These are phyloP conservation scores for Plumapathes pennacea DNA, from an alignment of 92 coral and sea anemone genomes.

Conservation along the genomic window DNA sequence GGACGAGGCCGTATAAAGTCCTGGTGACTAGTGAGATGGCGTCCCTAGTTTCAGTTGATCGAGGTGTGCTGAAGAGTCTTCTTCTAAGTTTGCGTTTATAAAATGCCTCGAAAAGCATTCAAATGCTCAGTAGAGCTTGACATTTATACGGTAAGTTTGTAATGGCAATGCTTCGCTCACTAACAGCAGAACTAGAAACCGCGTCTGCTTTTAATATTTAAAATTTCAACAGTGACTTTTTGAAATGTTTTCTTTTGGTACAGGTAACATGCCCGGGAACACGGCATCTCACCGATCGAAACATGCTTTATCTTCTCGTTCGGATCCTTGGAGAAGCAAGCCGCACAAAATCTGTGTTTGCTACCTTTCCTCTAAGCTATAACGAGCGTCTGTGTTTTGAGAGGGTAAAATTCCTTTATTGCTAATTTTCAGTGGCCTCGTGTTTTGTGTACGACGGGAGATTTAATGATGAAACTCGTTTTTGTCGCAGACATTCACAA, in stretches of 20 bases:
- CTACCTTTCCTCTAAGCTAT: constrained; percentile 86
- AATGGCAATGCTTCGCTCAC: background rate
- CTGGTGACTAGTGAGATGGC: no score
- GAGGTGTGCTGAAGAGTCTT: no score
- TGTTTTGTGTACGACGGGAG: background rate
- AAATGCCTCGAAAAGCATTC: constrained; percentile 88
- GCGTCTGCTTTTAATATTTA: background rate
- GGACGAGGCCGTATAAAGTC: no score
- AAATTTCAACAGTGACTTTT: background rate
- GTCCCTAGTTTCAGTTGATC: no score
- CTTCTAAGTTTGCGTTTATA: background rate
- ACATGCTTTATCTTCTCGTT: constrained; percentile 81
- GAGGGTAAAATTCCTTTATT: constrained; percentile 46
- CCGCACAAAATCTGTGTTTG: constrained; percentile 94
- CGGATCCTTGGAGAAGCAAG: constrained; percentile 74
- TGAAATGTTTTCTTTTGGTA: background rate
- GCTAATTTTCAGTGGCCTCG: background rate
- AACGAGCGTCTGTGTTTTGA: constrained; percentile 87
- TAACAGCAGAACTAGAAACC: background rate
- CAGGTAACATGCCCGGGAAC: constrained; percentile 98
- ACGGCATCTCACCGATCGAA: constrained; percentile 89
- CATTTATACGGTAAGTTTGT: constrained; percentile 74
- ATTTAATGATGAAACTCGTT: background rate
- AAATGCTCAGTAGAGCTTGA: constrained; percentile 86
- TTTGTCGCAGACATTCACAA: constrained; percentile 66